phyloP scores from a whole-genome alignment of 2,888 invertebrate species.

The Tolmerus cingulatus region DNA sequence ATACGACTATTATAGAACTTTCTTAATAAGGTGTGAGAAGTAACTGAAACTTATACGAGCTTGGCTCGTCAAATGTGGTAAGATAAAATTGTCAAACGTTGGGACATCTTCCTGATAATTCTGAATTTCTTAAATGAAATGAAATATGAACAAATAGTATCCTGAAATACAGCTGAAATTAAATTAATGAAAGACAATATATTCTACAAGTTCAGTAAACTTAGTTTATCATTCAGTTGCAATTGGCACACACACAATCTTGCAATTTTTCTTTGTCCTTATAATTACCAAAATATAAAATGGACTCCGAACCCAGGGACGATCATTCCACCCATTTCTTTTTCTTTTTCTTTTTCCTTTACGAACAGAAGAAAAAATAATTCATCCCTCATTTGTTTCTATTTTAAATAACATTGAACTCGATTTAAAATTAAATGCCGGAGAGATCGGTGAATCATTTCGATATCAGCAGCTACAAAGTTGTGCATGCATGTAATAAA shows the following conservation, averaged over 20 bases:
- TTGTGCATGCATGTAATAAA: not conserved
- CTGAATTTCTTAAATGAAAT: not conserved
- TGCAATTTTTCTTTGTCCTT: not conserved
- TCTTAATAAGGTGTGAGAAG: too few relatives aligned
- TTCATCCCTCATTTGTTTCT: not conserved
- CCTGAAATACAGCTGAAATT: not conserved
- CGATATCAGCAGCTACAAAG: not conserved
- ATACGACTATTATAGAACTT: too few relatives aligned
- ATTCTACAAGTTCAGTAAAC: not conserved
- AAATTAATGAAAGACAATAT: not conserved
- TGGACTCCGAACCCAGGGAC: not conserved
- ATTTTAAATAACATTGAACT: slow-evolving; percentile 12
- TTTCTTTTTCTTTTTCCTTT: not conserved
- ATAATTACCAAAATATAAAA: not conserved
- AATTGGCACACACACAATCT: not conserved
- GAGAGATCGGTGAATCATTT: not conserved
- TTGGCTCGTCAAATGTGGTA: not conserved
- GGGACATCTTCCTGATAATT: not conserved
- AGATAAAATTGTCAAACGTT: not conserved
- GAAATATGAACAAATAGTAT: too few relatives aligned
- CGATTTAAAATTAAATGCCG: not conserved
- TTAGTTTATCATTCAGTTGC: not conserved
- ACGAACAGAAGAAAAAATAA: not conserved
- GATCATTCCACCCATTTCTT: not conserved
- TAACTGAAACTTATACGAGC: too few relatives aligned